phyloP scores from a whole-genome alignment of 2,113 vertebrate genomes.

The Syngnathus typhle region DNA sequence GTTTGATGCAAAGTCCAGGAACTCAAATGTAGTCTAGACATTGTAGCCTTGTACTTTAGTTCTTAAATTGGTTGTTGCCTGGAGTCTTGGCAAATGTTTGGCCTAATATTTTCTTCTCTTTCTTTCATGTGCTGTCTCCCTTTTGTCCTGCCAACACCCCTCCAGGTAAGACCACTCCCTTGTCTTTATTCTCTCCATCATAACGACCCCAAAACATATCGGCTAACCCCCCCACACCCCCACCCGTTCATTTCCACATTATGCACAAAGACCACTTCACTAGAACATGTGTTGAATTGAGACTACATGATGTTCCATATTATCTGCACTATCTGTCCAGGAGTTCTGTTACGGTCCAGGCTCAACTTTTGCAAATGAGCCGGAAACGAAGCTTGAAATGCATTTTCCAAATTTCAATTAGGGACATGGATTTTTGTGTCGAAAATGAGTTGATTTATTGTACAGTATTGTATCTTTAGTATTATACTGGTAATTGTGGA shows the following conservation, averaged over 20 bases:
- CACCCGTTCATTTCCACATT: neutral
- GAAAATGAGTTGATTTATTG: neutral
- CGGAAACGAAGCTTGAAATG: neutral
- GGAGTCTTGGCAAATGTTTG: constrained; percentile 31
- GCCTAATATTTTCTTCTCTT: constrained; percentile 47
- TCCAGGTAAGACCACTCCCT: constrained; percentile 65
- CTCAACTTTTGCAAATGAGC: neutral
- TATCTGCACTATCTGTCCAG: no score
- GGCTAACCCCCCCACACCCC: neutral
- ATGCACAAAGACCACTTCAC: constrained; percentile 21
- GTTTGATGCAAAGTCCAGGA: constrained; percentile 18
- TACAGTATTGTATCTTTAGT: constrained; percentile 2
- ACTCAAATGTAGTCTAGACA: constrained; percentile 41
- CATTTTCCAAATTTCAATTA: no score
- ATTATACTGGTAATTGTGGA: constrained; percentile 5
- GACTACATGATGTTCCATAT: neutral
- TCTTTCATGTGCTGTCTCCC: constrained; percentile 61
- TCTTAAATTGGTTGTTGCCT: constrained; percentile 27
- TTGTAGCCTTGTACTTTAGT: constrained; percentile 9
- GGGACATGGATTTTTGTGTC: no score
- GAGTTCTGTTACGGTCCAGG: no score
- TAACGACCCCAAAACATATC: constrained; percentile 44
- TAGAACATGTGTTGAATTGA: constrained; percentile 1
- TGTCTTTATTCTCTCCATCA: constrained; percentile 42
- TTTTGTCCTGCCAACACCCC: constrained; percentile 48